Conservation (phyloP, 1,140 invertebrate species). For the Ylistrum balloti region DNA sequence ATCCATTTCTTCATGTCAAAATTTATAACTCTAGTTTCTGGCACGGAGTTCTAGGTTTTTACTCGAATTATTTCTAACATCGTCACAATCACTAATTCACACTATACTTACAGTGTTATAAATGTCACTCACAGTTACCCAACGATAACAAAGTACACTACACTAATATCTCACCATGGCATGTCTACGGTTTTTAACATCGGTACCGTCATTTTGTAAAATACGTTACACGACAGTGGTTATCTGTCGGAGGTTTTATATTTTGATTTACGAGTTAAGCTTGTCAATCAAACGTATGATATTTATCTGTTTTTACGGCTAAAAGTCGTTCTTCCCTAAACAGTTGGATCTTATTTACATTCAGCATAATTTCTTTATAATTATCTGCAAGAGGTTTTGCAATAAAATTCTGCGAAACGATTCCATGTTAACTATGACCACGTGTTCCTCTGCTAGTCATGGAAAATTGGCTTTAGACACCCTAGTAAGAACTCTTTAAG, state of each 20-base stretch:
- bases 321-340: neutral
- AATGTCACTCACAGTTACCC: neutral
- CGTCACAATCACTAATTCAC: neutral
- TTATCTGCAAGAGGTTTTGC: conserved; percentile 33
- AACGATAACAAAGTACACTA: neutral
- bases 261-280: neutral
- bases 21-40: neutral
- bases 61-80: neutral
- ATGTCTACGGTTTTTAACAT: neutral
- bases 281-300: neutral
- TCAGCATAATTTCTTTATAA: neutral
- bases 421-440: neutral
- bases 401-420: neutral
- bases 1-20: too few relatives aligned
- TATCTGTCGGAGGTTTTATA: neutral
- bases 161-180: neutral
- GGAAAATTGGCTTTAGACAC: neutral
- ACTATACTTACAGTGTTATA: neutral
- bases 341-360: neutral
- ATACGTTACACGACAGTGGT: neutral
- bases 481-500: neutral
- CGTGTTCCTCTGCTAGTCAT: neutral
- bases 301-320: neutral
- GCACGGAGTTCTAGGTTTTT: neutral
- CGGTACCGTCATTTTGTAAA: neutral